These are phyloP conservation scores for Sarcoramphus papa DNA, from an alignment of 2,797 vertebrate species.

Conservation along the genomic window DNA sequence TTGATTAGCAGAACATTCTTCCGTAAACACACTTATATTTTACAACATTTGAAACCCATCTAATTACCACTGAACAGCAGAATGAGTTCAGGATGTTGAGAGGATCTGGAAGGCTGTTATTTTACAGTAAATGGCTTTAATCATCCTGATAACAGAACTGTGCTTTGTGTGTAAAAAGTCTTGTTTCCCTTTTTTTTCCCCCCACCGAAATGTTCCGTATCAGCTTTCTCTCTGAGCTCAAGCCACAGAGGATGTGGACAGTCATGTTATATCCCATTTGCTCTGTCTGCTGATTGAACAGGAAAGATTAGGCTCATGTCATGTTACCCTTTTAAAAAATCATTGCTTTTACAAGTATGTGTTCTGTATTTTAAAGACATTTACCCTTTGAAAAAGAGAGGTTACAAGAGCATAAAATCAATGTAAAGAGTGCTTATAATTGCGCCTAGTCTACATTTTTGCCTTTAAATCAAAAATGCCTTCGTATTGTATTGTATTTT, in stretches of 20 bases:
- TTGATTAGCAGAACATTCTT: slow-evolving; percentile 1
- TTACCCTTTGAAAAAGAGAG: neutral
- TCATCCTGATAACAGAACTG: neutral
- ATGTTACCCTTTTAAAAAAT: neutral
- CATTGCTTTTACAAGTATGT: neutral
- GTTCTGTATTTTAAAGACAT: neutral
- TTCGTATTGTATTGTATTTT: neutral
- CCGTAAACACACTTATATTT: neutral
- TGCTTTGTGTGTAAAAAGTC: neutral
- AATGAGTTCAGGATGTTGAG: slow-evolving; percentile 29
- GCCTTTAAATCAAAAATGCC: neutral
- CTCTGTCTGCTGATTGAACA: neutral
- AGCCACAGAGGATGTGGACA: neutral
- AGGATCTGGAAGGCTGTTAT: slow-evolving; percentile 25
- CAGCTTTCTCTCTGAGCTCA: neutral
- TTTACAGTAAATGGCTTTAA: slow-evolving; percentile 33
- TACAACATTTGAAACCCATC: neutral
- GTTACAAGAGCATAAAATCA: neutral
- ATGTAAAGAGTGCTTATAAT: neutral
- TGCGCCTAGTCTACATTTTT: neutral
- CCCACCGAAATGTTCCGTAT: neutral
- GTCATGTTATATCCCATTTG: neutral
- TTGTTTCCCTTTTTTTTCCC: neutral
- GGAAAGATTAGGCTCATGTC: neutral
- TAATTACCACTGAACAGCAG: slow-evolving; percentile 21